Conservation (phyloP, 2,888 invertebrate species). For the Gibbula magus region DNA sequence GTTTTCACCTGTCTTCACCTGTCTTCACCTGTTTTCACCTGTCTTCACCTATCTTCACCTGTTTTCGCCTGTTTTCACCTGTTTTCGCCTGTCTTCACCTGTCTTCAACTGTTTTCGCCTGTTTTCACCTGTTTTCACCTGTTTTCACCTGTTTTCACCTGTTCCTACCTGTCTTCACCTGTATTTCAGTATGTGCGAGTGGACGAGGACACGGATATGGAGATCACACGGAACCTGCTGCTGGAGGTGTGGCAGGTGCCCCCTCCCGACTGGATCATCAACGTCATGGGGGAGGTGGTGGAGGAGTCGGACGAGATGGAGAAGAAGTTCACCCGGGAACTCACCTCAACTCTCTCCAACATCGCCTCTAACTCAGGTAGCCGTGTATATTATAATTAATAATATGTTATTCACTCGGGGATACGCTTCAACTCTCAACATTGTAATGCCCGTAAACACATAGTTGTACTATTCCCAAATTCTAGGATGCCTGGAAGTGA, state of each 20-base stretch:
- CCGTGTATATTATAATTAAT: no score
- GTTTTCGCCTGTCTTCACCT: neutral
- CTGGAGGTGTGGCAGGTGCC: constrained; percentile 14
- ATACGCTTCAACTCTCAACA: no score
- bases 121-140: neutral
- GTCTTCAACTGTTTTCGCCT: neutral
- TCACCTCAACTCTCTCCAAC: neutral
- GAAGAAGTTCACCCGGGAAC: neutral
- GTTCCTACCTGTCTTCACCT: neutral
- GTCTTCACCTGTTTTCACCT: neutral
- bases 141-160: neutral
- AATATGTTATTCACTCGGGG: no score
- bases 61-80: no score
- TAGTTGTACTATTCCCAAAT: no score
- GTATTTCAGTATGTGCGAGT: constrained; percentile 2
- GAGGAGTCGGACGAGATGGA: neutral
- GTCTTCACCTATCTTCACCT: neutral
- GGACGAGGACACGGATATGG: constrained; percentile 21
- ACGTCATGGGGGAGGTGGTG: constrained; percentile 16
- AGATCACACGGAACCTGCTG: constrained; percentile 1
- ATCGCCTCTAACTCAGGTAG: constrained; percentile 18
- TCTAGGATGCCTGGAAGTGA: no score
- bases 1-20: neutral
- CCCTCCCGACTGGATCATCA: constrained; percentile 20
- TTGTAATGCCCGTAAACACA: no score